These are phyloP conservation scores for Phylloscopus trochilus DNA, from an alignment of 2,113 vertebrate genomes.

Conservation along the genomic window DNA sequence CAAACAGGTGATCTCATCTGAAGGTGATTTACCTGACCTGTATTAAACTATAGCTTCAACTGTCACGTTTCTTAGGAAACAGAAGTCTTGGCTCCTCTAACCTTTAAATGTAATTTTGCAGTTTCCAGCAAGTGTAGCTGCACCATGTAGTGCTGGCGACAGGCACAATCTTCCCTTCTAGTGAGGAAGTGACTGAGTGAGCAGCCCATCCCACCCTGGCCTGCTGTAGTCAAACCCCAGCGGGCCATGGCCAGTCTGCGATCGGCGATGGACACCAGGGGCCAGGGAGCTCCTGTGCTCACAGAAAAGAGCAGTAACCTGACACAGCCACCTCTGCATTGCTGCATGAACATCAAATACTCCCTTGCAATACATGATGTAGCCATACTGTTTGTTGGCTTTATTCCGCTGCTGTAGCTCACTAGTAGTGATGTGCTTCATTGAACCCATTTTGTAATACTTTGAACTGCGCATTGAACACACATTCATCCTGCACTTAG, in stretches of 20 bases:
- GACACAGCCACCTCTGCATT: neutral
- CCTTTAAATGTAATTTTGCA: slow-evolving; percentile 15
- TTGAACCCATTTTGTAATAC: neutral
- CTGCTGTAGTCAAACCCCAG: neutral
- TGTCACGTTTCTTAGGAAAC: neutral
- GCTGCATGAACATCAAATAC: neutral
- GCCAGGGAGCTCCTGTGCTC: slow-evolving; percentile 3
- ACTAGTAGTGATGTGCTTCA: neutral
- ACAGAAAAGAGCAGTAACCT: neutral
- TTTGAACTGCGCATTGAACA: neutral
- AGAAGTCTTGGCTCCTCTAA: neutral
- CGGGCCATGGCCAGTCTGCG: neutral
- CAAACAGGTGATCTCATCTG: neutral
- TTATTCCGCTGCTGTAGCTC: neutral
- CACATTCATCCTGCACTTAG: neutral
- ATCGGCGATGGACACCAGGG: neutral
- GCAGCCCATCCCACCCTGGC: neutral
- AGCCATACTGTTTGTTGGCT: neutral
- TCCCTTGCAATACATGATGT: neutral
- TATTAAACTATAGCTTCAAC: neutral
- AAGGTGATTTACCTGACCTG: neutral
- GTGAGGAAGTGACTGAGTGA: slow-evolving; percentile 23
- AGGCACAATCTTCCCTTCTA: slow-evolving; percentile 31
- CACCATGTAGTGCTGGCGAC: neutral
- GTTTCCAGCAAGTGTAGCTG: slow-evolving; percentile 1